These are phyloP conservation scores for Rattus rattus DNA, from an alignment of 2,113 vertebrate species.

Conservation along the genomic window DNA sequence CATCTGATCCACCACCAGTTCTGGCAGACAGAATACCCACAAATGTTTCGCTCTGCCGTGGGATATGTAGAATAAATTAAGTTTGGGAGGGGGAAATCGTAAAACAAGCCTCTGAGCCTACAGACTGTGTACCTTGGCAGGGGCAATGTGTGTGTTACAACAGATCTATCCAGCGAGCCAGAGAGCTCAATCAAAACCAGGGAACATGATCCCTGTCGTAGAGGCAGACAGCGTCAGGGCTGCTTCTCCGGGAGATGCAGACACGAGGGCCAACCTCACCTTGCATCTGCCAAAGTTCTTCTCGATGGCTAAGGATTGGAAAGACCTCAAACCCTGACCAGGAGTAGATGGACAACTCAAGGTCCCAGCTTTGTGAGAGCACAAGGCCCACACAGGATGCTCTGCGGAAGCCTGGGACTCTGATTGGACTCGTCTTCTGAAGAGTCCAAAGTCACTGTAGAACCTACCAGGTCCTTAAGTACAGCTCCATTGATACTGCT, in stretches of 20 bases:
- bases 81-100: constrained; percentile 65
- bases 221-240: constrained; percentile 52
- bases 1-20: constrained; percentile 62
- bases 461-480: background rate
- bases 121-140: constrained; percentile 82
- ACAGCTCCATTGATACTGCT: background rate
- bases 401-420: background rate
- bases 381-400: background rate
- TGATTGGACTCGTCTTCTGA: background rate
- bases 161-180: constrained; percentile 68
- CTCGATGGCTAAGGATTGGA: constrained; percentile 4
- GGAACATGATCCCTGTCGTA: constrained; percentile 66
- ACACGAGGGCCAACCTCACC: constrained; percentile 16
- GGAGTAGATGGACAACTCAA: background rate
- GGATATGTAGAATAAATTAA: constrained; percentile 82
- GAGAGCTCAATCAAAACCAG: constrained; percentile 76
- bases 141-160: constrained; percentile 65
- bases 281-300: constrained; percentile 63
- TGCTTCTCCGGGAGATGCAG: background rate
- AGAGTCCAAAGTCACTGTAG: background rate
- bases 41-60: constrained; percentile 76
- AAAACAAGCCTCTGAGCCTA: constrained; percentile 78
- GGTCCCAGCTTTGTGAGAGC: background rate
- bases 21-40: constrained; percentile 70
- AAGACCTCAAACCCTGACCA: background rate